Evolutionary conservation across 2,113 vertebrate species (phyloP).

Genomic region (Tupaia chinensis): DNA sequence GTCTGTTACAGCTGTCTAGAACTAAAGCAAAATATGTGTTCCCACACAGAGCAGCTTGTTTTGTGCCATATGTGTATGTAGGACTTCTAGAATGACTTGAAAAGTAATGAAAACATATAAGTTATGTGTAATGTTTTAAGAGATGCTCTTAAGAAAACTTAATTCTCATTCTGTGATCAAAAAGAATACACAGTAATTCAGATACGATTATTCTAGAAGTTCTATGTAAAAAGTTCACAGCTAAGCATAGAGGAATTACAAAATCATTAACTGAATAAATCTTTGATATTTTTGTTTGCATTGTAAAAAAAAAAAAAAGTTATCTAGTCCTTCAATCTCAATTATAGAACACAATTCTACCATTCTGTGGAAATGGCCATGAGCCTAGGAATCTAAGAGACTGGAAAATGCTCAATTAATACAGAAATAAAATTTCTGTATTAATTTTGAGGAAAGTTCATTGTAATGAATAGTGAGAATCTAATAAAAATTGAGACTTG

Average conservation of each 20-base stretch:
- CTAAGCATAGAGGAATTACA: constrained; percentile 45
- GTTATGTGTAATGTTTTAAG: constrained; percentile 40
- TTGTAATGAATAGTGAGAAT: neutral
- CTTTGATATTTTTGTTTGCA: neutral
- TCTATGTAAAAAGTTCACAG: constrained; percentile 48
- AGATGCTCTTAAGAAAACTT: constrained; percentile 19
- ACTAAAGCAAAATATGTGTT: constrained; percentile 69
- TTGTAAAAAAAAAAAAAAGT: neutral
- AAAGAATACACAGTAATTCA: constrained; percentile 41
- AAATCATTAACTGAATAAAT: constrained; percentile 3
- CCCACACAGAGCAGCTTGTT: constrained; percentile 32
- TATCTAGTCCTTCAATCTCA: neutral
- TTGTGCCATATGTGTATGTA: neutral
- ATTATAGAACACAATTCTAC: neutral
- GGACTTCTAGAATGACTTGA: neutral
- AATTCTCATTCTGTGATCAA: constrained; percentile 46
- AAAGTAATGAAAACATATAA: constrained; percentile 47
- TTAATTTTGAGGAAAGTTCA: constrained; percentile 40
- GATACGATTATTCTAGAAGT: neutral
- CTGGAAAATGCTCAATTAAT: constrained; percentile 31
- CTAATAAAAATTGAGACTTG: neutral
- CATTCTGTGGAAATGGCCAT: neutral
- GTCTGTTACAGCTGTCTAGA: constrained; percentile 65
- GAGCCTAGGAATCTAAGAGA: neutral
- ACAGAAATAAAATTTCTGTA: neutral